A percentile compares a stretch with the other conserved stretches of the same genome.
phyloP scores from a whole-genome alignment of 2,888 invertebrate genomes.

The Dione juno region DNA sequence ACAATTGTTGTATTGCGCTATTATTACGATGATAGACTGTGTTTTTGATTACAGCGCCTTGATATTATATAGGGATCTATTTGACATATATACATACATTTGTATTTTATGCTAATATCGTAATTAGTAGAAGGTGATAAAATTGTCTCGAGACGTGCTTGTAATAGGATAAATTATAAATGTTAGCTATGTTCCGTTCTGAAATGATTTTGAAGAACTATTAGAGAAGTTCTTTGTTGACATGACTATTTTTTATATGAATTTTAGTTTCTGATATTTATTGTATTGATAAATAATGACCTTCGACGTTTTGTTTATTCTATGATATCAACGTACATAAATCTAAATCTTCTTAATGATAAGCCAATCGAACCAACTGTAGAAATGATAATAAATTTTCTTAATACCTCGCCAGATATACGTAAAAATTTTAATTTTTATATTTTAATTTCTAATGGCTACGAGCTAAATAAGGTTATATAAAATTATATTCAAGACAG shows the following conservation, averaged over 20 bases:
- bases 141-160: conserved; percentile 25
- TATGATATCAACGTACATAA: no score
- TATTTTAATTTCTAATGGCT: no score
- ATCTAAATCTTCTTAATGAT: no score
- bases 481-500: no score
- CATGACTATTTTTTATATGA: background rate
- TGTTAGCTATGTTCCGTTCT: background rate
- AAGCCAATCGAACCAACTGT: no score
- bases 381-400: no score
- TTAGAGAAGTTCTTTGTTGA: background rate
- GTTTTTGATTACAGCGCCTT: conserved; percentile 37
- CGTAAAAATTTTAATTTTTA: no score
- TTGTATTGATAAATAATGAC: no score
- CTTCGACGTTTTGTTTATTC: no score
- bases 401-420: no score
- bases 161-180: conserved; percentile 13
- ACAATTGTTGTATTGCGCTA: conserved; percentile 40
- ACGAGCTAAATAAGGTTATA: no score
- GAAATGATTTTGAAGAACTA: background rate
- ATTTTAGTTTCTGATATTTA: no score
- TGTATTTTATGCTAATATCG: conserved; percentile 28
- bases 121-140: conserved; percentile 24
- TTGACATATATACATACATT: conserved; percentile 26
- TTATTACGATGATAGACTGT: conserved; percentile 44
- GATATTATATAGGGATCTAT: conserved; percentile 37